Evolutionary conservation across 2,797 vertebrate genomes (phyloP).

Genomic region (Pempheris klunzingeri): DNA sequence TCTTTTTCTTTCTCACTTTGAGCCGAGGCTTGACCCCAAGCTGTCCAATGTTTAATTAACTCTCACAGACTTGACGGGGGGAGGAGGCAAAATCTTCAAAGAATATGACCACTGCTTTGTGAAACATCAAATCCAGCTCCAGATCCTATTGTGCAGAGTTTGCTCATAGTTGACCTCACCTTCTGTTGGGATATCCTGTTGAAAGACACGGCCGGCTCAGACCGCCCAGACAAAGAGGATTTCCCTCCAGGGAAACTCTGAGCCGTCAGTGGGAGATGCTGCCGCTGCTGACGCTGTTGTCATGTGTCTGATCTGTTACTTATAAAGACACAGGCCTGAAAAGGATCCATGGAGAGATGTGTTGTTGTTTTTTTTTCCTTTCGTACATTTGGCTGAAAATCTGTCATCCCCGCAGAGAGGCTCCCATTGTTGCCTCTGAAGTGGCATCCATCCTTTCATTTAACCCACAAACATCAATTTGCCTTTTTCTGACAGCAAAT

Average conservation of each 20-base stretch:
- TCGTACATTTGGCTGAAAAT: conserved; percentile 18
- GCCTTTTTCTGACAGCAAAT: neutral
- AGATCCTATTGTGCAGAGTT: conserved; percentile 75
- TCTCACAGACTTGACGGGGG: conserved; percentile 63
- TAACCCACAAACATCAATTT: conserved; percentile 13
- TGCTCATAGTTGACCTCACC: conserved; percentile 87
- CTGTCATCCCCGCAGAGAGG: conserved; percentile 11
- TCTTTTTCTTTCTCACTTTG: neutral
- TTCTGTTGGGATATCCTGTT: conserved; percentile 80
- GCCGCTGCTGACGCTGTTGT: conserved; percentile 42
- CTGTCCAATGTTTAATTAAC: conserved; percentile 78
- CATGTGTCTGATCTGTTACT: conserved; percentile 64
- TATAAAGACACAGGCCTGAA: conserved; percentile 29
- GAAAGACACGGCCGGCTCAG: conserved; percentile 66
- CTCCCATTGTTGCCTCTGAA: neutral
- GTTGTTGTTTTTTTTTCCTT: conserved; percentile 30
- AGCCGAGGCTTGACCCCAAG: conserved; percentile 54
- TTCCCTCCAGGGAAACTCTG: conserved; percentile 74
- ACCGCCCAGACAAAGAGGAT: conserved; percentile 77
- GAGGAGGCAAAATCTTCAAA: conserved; percentile 76
- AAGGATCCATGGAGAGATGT: conserved; percentile 34
- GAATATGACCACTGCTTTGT: conserved; percentile 79
- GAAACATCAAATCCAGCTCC: conserved; percentile 81
- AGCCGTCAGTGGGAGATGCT: conserved; percentile 76
- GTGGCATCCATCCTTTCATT: conserved; percentile 4